Evolutionary conservation across 2,888 invertebrate species (phyloP).

Genomic region (Rhimphoctona megacephalus): DNA sequence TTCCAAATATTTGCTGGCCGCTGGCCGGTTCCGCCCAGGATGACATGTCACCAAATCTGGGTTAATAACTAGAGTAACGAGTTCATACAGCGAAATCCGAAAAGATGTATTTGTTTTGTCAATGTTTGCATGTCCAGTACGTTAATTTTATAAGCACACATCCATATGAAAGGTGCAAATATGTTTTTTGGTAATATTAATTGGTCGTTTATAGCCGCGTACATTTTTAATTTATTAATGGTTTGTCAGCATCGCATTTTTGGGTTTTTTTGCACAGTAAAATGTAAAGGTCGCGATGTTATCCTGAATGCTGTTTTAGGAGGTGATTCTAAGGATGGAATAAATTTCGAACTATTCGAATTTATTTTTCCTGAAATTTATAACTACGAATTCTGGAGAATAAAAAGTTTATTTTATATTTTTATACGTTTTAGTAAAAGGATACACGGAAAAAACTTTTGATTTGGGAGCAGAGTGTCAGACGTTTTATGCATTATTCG

Average conservation of each 20-base stretch:
- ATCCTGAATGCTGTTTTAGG: too few species aligned
- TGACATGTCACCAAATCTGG: constrained; percentile 14
- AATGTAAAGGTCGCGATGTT: too few species aligned
- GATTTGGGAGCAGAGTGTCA: too few species aligned
- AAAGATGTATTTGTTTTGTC: constrained; percentile 7
- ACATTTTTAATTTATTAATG: neutral
- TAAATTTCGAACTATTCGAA: too few species aligned
- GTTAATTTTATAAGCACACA: neutral
- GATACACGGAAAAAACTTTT: too few species aligned
- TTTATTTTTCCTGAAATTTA: too few species aligned
- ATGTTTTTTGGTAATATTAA: constrained; percentile 12
- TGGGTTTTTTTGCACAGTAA: neutral
- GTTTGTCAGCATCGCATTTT: neutral
- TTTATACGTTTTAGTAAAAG: too few species aligned
- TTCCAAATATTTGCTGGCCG: constrained; percentile 2
- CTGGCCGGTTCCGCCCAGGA: neutral
- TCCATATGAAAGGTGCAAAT: neutral
- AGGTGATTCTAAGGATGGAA: too few species aligned
- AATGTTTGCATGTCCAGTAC: neutral
- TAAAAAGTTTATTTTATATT: too few species aligned
- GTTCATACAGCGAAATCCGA: neutral
- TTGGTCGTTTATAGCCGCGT: neutral
- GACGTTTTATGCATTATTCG: too few species aligned
- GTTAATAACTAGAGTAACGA: constrained; percentile 6
- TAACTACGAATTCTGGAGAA: too few species aligned